phyloP scores from a whole-genome alignment of 2,113 vertebrate genomes.

The Trogon surrucura region DNA sequence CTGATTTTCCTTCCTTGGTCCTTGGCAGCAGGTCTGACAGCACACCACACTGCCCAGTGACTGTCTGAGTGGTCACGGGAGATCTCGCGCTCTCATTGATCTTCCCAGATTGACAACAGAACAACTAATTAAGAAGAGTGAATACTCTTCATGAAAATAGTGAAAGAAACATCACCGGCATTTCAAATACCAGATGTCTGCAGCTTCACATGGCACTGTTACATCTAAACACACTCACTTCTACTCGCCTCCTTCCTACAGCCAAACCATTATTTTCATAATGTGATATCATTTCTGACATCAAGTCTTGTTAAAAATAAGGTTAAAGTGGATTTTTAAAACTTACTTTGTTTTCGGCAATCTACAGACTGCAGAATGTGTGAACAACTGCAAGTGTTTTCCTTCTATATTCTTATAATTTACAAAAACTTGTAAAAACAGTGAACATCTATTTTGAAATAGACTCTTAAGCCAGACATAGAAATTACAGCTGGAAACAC shows the following conservation, averaged over 20 bases:
- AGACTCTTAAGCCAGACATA: neutral
- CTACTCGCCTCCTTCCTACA: neutral
- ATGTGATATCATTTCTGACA: neutral
- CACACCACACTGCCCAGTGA: neutral
- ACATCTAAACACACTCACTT: neutral
- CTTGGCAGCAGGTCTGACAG: neutral
- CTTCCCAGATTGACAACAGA: neutral
- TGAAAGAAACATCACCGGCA: neutral
- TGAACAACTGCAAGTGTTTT: neutral
- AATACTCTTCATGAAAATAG: neutral
- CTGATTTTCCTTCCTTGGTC: neutral
- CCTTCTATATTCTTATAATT: neutral
- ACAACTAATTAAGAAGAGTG: neutral
- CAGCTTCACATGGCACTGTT: neutral
- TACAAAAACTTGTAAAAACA: neutral
- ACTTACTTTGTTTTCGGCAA: neutral
- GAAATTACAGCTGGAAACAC: neutral
- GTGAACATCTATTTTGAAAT: neutral
- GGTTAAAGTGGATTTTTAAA: neutral
- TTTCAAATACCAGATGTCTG: neutral
- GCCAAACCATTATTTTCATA: neutral
- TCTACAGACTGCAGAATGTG: neutral
- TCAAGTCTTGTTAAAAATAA: neutral
- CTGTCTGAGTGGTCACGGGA: neutral
- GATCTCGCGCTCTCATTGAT: neutral